Base-by-base conservation (phyloP, 2,113 vertebrate genomes). In the Pangasianodon gigas region DNA sequence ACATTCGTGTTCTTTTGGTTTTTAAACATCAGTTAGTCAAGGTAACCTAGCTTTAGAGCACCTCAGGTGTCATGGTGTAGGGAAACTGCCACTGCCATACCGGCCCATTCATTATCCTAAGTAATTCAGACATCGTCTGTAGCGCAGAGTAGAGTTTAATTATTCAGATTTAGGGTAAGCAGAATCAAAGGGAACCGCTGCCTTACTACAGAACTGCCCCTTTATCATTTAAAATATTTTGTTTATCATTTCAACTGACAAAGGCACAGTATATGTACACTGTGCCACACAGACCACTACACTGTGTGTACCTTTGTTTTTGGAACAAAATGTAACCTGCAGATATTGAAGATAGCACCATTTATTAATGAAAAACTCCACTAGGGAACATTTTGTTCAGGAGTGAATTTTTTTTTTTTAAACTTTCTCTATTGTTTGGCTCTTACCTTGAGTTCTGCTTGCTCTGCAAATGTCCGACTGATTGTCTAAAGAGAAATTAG, bases 381-480 rank as follows among this genome's bases (percentile, higher is more conserved):
- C 14, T 54, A 54, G 29, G 51, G 48, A 46, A 65, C 62, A 89
- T 86, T 81, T 44, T 67, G 67, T 74, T 69, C 80, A 54, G 51
- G 81, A 46, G 86, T 71, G 90, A 86, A 75, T 91, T 83, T 26
- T 51, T 80, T 77, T 56, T 54, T 84, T 41, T 51, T 24, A 0
- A 71, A 88, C 82, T 86, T 87, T 85, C 69, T 84, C 90, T 88
- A 86, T 65, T 67, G 82, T 32, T 88, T 90, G 92, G 85, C 82
- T 91, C 94, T 94, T 94, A 89, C 87, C 93, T 94, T 92, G 91
- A 90, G 52, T 88, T 92, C 89, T 92, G 94, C 92, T 94, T 92
- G 88, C 90, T 94, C 92, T 94, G 94, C 91, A 94, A 94, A 93
- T 94, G 94, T 93, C 94, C 93, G 92, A 94, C 89, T 94, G 93